Evolutionary conservation across 1,140 invertebrate species (phyloP), one percentile per base, ranked within the genome.

Genomic region (Zelostemma sp.): DNA sequence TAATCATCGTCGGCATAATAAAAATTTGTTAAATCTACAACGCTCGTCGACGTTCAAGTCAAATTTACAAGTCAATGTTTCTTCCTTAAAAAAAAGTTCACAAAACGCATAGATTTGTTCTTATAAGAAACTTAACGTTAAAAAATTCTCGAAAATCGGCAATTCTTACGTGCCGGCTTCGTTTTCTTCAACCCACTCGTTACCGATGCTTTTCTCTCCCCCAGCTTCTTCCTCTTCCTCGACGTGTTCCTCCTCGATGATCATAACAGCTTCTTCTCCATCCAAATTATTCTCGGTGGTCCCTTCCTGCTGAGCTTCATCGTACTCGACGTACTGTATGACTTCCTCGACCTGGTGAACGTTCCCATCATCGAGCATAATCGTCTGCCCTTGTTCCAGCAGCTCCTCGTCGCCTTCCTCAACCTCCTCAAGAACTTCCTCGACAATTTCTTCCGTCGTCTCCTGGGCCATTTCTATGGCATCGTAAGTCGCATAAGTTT

Each of bases 251-350:
- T 82, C 80, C 18, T 82, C 80, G 6, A 81, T 80, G n/a, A 80
- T 77, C 78, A 77, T 82, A 1, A 81, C 76, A 0, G 76, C 73
- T 28, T 78, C 79, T 4, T 78, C 78, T 1, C 41, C 31, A 5
- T 73, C 75, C 15, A 73, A 73, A 4, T 68, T 70, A 25, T 47
- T 46, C 4, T 67, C 72, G 19, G 65, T 77, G 1, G n/a, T 69
- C 38, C 75, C 76, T 14, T 66, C 70, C 12, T 75, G 68, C 50
- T 79, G 76, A 6, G 77, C 67, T 6, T 81, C 81, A 1, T 83
- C 75, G 19, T 84, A 85, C 43, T 86, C 82, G 0, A 85, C 81
- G 17, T 86, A 85, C 14, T 84, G 82, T 65, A 85, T 80, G 0
- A 80, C 75, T 43, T 84, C 80, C 25, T 81, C 79, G 0, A 80